These are phyloP conservation scores for Chloroclysta siterata DNA, from an alignment of 2,888 invertebrate genomes.

Conservation along the genomic window DNA sequence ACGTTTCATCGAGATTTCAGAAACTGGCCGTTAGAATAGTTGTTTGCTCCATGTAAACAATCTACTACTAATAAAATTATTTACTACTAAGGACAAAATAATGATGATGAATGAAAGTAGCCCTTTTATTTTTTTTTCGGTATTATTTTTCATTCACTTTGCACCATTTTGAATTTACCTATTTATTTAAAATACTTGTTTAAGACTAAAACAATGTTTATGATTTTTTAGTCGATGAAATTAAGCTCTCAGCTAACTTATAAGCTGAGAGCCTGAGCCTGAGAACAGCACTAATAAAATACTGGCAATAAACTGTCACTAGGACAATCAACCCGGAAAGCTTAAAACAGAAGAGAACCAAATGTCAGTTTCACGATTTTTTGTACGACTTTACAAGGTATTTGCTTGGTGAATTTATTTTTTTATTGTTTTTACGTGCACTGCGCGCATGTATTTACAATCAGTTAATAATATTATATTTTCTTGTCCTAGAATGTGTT, in stretches of 20 bases:
- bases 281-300: conserved; percentile 11
- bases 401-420: conserved; percentile 52
- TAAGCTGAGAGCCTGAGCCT: not conserved
- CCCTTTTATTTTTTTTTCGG: too few species aligned
- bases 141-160: too few species aligned
- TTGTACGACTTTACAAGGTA: conserved; percentile 44
- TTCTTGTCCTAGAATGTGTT: conserved; percentile 51
- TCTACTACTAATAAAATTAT: too few species aligned
- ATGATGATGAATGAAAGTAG: too few species aligned
- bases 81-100: too few species aligned
- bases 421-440: conserved; percentile 53
- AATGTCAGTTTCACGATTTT: conserved; percentile 25
- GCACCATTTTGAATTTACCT: too few species aligned
- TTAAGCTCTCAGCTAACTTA: not conserved
- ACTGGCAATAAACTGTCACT: conserved; percentile 43
- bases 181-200: too few species aligned
- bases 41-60: too few species aligned
- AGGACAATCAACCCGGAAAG: conserved; percentile 35
- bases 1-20: too few species aligned
- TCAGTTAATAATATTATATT: conserved; percentile 34
- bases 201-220: too few species aligned
- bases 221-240: not conserved
- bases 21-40: too few species aligned
- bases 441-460: conserved; percentile 9
- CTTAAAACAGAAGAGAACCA: conserved; percentile 63